Base-by-base conservation (phyloP, 2,888 invertebrate genomes). In the Atethmia centrago region DNA sequence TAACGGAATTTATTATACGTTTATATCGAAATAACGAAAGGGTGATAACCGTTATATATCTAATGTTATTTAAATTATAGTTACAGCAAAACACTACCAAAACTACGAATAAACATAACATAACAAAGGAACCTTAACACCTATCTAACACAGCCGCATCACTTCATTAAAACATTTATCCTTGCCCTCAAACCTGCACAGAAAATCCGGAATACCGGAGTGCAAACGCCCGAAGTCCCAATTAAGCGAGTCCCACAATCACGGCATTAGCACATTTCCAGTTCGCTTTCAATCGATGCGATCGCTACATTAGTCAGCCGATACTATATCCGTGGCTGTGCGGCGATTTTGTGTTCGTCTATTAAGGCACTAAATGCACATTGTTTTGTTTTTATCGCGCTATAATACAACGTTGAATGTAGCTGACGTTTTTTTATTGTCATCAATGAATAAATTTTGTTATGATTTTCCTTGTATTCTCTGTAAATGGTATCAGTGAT, bases 191-290 rank as follows among this genome's bases (percentile, higher is more conserved):
- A 73, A 66, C 51, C 21, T 31, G 58, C 63, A 70, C 51, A 78
- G 71, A 53, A 74, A 81, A 75, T 75, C 71, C 55, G 19, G 56
- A 14, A 65, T 49, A 56, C 14, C 36, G n/a, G 16, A 65, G 47
- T 62, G 71, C 67, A 72, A 55, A 76, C 80, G 68, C 45, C 65
- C 56, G 64, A 82, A 82, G 69, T 66, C 69, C 58, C 82, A 77
- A 81, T 85, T 73, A 81, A 72, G 62, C 65, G 69, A 82, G 65
- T 63, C 67, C 71, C 77, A n/a, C n/a, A 72, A 86, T 85, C 73
- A 72, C 58, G 67, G 74, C 65, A 68, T 85, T 84, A 85, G 75
- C 86, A 77, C 85, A 85, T 82, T 86, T 80, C 77, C 73, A 82
- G 85, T 74, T 76, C 67, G 53, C 77, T 75, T 62, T 63, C 64